Base-by-base conservation (phyloP, 2,888 invertebrate species). In the Oscheius sp. region DNA sequence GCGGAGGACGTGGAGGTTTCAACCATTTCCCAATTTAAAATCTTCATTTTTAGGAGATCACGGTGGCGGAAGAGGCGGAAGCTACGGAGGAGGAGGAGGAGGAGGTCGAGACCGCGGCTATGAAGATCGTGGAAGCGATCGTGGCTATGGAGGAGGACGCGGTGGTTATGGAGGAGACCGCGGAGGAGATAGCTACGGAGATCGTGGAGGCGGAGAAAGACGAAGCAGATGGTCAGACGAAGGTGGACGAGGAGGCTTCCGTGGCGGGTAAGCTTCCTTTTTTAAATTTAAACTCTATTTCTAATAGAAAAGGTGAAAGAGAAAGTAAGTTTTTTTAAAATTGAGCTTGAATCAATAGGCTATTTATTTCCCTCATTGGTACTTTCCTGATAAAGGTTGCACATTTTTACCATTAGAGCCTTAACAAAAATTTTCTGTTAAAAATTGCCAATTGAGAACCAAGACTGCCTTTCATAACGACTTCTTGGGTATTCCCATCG, bases 201-300 rank as follows among this genome's bases (percentile, higher is more conserved):
- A 33, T 15, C 45, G 52, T 34, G 69, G 69, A 25, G 63, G 48
- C 6, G 55, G 64, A 17, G 75, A 71, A 48, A 61, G 50, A 20
- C 55, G 66, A 31, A 57, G 57, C 15, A 34, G 25, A 5, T 10
- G 23, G 10, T 23, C 12, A 15, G 46, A 6, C 17, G 46, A 17
- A 15, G 66, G 71, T 17, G 66, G 70, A 23, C 34, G 65, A 12
- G 65, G 69, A 3, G 69, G 69, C 2, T 37, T 34, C 42, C 64
- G 71, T 69, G 70, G 70, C n/a, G 72, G 72, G 70, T 72, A 37
- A 25, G 69, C 50, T 42, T 12, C n/a, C 25, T 46, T 63, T 61
- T 53, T 8, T 48, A 23, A 5, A 23, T n/a, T n/a, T n/a, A n/a
- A n/a, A n/a, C n/a, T n/a, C n/a, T n/a, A n/a, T n/a, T n/a, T n/a